Percentiles rank a stretch among this genome's conserved stretches.
Evolutionary conservation across 2,888 invertebrate species (phyloP).

Genomic region (Cephus pygmeus): DNA sequence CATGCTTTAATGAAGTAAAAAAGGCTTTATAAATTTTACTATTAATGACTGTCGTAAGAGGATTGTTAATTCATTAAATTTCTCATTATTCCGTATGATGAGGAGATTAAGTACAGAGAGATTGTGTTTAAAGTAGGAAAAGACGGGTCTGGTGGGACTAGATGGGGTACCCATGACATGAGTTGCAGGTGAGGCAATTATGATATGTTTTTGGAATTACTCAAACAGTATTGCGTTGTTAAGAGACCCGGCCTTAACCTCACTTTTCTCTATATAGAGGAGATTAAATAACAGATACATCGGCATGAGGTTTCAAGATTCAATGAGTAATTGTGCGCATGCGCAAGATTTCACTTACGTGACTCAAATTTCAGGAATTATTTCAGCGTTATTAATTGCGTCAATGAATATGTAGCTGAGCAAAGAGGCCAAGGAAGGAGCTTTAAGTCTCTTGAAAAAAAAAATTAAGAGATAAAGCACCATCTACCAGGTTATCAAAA

Average conservation of each 20-base stretch:
- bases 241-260: background rate
- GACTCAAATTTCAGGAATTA: background rate
- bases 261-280: background rate
- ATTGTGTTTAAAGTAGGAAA: background rate
- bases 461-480: background rate
- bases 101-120: background rate
- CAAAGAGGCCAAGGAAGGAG: background rate
- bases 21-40: too few species aligned
- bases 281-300: background rate
- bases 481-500: background rate
- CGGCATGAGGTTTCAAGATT: background rate
- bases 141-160: background rate
- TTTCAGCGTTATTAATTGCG: background rate
- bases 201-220: background rate
- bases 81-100: background rate
- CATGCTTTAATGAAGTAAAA: too few species aligned
- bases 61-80: background rate
- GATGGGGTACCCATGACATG: background rate
- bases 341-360: background rate
- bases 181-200: background rate
- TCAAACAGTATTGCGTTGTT: background rate
- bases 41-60: too few species aligned
- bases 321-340: background rate
- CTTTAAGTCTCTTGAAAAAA: background rate
- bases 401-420: background rate